These are phyloP conservation scores for Epizoanthus illoricatus DNA, from an alignment of 92 coral and sea anemone genomes.

Conservation along the genomic window DNA sequence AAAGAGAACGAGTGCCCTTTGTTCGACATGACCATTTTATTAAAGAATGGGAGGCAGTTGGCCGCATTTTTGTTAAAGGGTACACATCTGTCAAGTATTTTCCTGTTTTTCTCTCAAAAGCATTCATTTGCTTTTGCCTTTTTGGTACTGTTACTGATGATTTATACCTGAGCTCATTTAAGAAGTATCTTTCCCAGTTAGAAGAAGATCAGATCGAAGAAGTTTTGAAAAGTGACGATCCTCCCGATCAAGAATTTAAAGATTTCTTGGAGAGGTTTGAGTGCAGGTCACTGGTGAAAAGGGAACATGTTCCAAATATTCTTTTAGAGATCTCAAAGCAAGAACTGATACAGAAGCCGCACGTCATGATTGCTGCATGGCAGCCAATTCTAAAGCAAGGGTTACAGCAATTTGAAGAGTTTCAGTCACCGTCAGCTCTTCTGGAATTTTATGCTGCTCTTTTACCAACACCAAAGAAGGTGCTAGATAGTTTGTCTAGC, in stretches of 20 bases:
- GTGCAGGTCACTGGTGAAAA: constrained; percentile 1
- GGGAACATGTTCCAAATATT: constrained; percentile 18
- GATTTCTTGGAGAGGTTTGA: constrained; percentile 29
- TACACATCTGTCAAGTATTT: constrained; percentile 42
- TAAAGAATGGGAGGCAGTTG: constrained; percentile 45
- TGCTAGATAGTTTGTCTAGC: constrained; percentile 10
- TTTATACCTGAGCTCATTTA: constrained; percentile 31
- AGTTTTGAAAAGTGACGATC: constrained; percentile 15
- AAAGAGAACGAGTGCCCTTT: constrained; percentile 49
- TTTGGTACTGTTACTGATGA: constrained; percentile 42
- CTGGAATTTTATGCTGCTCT: constrained; percentile 13
- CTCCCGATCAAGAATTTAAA: constrained; percentile 17
- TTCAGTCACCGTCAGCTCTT: constrained; percentile 19
- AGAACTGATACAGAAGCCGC: constrained; percentile 49
- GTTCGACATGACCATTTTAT: constrained; percentile 32
- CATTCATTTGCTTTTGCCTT: constrained; percentile 44
- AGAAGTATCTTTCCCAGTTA: constrained; percentile 33
- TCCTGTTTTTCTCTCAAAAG: constrained; percentile 45
- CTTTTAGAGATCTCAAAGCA: constrained; percentile 33
- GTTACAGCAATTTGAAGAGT: constrained; percentile 23
- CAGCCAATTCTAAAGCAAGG: constrained; percentile 23
- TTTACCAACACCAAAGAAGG: constrained; percentile 38
- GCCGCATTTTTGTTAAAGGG: constrained; percentile 45
- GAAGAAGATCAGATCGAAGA: constrained; percentile 34
- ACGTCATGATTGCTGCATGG: constrained; percentile 44